These are phyloP conservation scores for Acinonyx jubatus DNA, from an alignment of 2,113 vertebrate genomes.

Conservation along the genomic window DNA sequence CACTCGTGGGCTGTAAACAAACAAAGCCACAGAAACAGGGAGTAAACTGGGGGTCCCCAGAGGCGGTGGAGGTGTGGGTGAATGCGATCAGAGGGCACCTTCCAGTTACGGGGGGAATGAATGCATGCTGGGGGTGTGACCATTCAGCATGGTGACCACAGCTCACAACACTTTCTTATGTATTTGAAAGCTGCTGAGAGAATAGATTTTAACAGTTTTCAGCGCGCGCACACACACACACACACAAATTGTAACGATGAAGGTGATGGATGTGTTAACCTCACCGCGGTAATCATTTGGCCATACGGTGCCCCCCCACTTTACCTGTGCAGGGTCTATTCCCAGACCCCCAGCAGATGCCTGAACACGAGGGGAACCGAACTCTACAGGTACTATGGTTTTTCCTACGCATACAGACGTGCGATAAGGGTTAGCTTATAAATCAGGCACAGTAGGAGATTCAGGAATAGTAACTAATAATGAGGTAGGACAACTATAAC, in stretches of 20 bases:
- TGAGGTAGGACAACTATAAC: not conserved
- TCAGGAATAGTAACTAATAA: not conserved
- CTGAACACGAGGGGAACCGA: not conserved
- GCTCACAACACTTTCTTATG: rapidly evolving
- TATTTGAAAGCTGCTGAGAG: too few species aligned
- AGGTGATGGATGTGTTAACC: not conserved
- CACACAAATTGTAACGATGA: not conserved
- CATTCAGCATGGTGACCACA: rapidly evolving
- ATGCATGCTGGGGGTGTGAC: rapidly evolving
- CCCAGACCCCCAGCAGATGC: not conserved
- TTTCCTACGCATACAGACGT: not conserved
- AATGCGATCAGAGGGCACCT: not conserved
- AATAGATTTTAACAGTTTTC: not conserved
- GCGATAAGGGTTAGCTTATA: not conserved
- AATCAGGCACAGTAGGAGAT: not conserved
- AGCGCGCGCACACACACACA: not conserved
- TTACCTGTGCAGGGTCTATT: not conserved
- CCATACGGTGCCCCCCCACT: not conserved
- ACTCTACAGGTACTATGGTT: not conserved
- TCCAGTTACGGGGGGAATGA: rapidly evolving
- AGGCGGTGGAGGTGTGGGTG: rapidly evolving
- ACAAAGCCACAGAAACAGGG: not conserved
- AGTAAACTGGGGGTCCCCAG: not conserved
- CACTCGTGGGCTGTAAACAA: too few species aligned
- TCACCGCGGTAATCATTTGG: not conserved